Evolutionary conservation across 2,888 invertebrate genomes (phyloP), one percentile per base, ranked within the genome.

Genomic region (Arge pagana): DNA sequence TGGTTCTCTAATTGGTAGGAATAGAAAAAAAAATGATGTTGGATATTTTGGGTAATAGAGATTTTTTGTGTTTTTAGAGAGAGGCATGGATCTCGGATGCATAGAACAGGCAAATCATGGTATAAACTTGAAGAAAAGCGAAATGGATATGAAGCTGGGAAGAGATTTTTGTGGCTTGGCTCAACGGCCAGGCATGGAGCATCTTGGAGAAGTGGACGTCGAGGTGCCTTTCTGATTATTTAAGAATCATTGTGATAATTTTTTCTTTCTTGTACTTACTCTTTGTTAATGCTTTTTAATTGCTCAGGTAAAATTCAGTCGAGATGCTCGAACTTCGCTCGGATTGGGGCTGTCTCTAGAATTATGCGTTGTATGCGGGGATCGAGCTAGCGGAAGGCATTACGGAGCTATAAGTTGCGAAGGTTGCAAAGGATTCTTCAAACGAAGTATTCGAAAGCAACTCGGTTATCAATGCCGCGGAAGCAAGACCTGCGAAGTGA

Each of bases 391-490:
- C 23, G 96, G 96, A 13, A 85, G 96, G 49, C 96, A 96, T 70
- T 96, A 96, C 79, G 96, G 96, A 49, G 93, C 92, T 41, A 88
- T 89, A 57, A 93, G 93, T 66, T 94, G 93, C 80, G 93, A 93
- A 81, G 96, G 97, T 3, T 98, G 97, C 78, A 98, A 98, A 78
- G 96, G 96, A 0, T 98, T 98, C 80, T 98, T 98, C 79, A 98
- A 98, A 78, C 83, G 98, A 1, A 96, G 95, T 16, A 97, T 98
- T 66, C 86, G 98, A 51, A 98, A 98, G 79, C 94, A 96, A 78
- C 82, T 96, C 48, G 97, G 96, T 39, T 98, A 99, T 79, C 93
- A 95, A 63, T 98, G 98, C 72, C 85, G 98, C 3, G 96, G 97
- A 51, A 89, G 86, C 66, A 95, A 95, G 83, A 94, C 94, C 79